Evolutionary conservation across 2,113 vertebrate genomes (phyloP).

Genomic region (Todiramphus chloris): DNA sequence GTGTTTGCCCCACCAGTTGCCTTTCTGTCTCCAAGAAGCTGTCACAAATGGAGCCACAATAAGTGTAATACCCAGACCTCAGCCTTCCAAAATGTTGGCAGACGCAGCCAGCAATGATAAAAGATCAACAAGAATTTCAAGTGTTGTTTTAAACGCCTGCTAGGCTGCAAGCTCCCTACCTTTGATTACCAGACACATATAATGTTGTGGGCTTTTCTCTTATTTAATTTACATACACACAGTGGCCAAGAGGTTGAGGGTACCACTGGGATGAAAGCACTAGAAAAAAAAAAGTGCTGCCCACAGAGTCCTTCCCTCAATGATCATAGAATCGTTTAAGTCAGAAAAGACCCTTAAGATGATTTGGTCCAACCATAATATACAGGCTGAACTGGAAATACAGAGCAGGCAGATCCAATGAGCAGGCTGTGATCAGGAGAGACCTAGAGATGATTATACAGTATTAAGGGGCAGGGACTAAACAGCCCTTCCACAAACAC

Average conservation of each 20-base stretch:
- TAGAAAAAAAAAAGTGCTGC: not conserved
- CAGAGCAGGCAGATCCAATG: not conserved
- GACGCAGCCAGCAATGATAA: conserved; percentile 28
- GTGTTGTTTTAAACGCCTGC: conserved; percentile 30
- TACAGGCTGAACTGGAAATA: not conserved
- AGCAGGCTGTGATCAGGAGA: not conserved
- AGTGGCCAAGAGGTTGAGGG: not conserved
- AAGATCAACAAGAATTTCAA: conserved; percentile 42
- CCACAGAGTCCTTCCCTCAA: not conserved
- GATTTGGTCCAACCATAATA: not conserved
- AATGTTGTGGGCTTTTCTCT: not conserved
- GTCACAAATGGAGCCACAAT: conserved; percentile 54
- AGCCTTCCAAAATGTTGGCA: conserved; percentile 47
- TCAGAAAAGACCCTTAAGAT: not conserved
- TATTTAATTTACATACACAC: not conserved
- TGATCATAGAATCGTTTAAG: not conserved
- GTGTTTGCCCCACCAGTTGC: conserved; percentile 25
- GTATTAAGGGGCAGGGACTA: not conserved
- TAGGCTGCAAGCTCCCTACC: not conserved
- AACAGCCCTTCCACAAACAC: not conserved
- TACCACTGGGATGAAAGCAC: not conserved
- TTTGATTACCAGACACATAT: conserved; percentile 12
- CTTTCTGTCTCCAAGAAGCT: conserved; percentile 54
- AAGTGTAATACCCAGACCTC: conserved; percentile 28
- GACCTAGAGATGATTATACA: not conserved